Evolutionary conservation across 2,113 vertebrate genomes (phyloP), one percentile per base, ranked within the genome.

Genomic region (Actenoides hombroni): DNA sequence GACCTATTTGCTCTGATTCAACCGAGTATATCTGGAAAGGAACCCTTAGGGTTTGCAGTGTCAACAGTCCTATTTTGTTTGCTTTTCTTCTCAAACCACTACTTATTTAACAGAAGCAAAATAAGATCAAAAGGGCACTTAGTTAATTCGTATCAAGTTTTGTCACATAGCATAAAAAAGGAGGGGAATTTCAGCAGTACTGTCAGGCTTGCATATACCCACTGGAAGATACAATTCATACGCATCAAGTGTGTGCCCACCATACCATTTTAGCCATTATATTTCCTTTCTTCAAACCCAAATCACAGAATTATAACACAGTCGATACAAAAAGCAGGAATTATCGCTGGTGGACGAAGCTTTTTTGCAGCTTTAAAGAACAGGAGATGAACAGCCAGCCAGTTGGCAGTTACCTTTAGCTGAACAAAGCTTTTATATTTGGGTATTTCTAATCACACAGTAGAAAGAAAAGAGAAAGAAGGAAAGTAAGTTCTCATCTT

Each of bases 1-100:
- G 90, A 94, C 94, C 76, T 92, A 88, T 92, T 91, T 83, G 68
- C 73, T 91, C 46, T 35, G 40, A n/a, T 83, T 90, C 75, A 42
- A 13, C 46, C 13, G 16, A 48, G 81, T 23, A 11, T 53, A 59
- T 91, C 75, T 63, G 35, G 10, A 65, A 89, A 96, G 73, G 51
- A 85, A 65, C 67, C 86, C 92, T 95, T 57, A 87, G 92, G 95
- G 67, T 77, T 86, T 90, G 10, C 84, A 87, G 79, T 11, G 51
- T 21, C 91, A 87, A 87, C 83, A 81, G 19, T 48, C 83, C 65
- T 4, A 7, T 29, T 88, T 10, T 79, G 77, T 91, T 94, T 92
- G 60, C 33, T 96, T 96, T 61, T 5, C 88, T 46, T 40, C 83
- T 84, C 76, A 61, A 83, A 77, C 26, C 40, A 24, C 85, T 70